phyloP scores from a whole-genome alignment of 2,797 vertebrate species.

The Thaleichthys pacificus region DNA sequence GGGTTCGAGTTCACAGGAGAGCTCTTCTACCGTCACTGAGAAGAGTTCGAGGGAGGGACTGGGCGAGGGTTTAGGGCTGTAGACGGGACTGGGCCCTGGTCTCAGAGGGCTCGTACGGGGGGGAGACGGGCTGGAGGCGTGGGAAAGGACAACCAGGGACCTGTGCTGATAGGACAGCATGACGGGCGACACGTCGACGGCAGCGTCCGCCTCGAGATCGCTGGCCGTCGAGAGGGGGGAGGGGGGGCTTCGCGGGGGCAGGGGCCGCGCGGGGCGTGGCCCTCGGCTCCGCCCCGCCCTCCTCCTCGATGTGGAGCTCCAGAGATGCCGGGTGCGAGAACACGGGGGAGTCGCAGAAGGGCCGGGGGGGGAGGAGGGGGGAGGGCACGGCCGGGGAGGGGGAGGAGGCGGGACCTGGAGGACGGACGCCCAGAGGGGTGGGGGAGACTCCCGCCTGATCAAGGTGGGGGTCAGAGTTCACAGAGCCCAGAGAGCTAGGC shows the following conservation, averaged over 20 bases:
- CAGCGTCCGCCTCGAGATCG: slow-evolving; percentile 59
- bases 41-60: slow-evolving; percentile 54
- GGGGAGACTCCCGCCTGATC: slow-evolving; percentile 63
- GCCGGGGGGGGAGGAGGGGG: slow-evolving; percentile 36
- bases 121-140: slow-evolving; percentile 50
- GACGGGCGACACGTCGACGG: slow-evolving; percentile 58
- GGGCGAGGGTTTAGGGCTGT: slow-evolving; percentile 58
- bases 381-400: slow-evolving; percentile 54
- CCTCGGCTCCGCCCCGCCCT: slow-evolving; percentile 51
- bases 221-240: slow-evolving; percentile 55
- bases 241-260: slow-evolving; percentile 51
- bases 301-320: slow-evolving; percentile 77
- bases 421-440: slow-evolving; percentile 52
- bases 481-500: slow-evolving; percentile 84
- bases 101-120: slow-evolving; percentile 20
- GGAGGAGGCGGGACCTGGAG: slow-evolving; percentile 45
- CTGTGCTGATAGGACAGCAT: slow-evolving; percentile 58
- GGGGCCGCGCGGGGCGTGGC: slow-evolving; percentile 12
- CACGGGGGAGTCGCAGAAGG: slow-evolving; percentile 57
- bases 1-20: slow-evolving; percentile 40
- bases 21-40: slow-evolving; percentile 41
- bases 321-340: slow-evolving; percentile 56
- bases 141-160: slow-evolving; percentile 60
- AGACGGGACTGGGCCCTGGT: slow-evolving; percentile 56
- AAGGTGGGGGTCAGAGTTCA: slow-evolving; percentile 68